Base-by-base conservation (phyloP, 1,140 invertebrate species). In the Coelopa frigida region DNA sequence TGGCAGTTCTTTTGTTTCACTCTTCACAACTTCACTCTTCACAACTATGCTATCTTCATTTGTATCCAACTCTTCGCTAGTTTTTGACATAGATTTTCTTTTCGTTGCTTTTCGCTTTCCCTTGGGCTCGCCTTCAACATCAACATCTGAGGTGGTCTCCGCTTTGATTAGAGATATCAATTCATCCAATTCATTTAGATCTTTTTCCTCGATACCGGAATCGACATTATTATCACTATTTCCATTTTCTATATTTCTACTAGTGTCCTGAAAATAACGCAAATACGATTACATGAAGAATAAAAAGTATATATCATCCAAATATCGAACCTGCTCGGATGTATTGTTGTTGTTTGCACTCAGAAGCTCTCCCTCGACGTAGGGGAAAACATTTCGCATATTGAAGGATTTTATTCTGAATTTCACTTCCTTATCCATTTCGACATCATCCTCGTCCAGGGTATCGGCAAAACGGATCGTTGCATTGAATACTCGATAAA, bases 401-500 rank as follows among this genome's bases (percentile, higher is more conserved):
- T 69, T 55, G n/a, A 66, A 69, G 5, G 57, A 54, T 26, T 63
- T 67, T 10, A 70, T 64, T 1, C 61, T 52, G 48, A 70, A 62
- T 32, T 55, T 59, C 3, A 70, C 58, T 17, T 59, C 55, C 45
- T 65, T 54, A 2, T 69, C 61, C 53, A 66, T 56, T 8, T 39
- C 35, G 18, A 69, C 37, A 33, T 47, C 41, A 3, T 55, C 51
- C 31, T 43, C 43, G 32, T 54, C 43, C 7, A 51, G 46, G 4
- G 53, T 59, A 40, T 59, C 57, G 15, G 50, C 52, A 35, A 69
- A 60, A n/a, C 57, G 42, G n/a, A 70, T 58, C 22, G 45, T 51
- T 17, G 62, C 62, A 33, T 61, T 70, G 23, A 70, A 70, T 4
- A 70, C 66, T 33, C 63, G 50, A 47, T 69, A 69, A 32, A 70